Base-by-base conservation (phyloP, 1,140 invertebrate genomes). In the Pseudomyrmex cubaensis region DNA sequence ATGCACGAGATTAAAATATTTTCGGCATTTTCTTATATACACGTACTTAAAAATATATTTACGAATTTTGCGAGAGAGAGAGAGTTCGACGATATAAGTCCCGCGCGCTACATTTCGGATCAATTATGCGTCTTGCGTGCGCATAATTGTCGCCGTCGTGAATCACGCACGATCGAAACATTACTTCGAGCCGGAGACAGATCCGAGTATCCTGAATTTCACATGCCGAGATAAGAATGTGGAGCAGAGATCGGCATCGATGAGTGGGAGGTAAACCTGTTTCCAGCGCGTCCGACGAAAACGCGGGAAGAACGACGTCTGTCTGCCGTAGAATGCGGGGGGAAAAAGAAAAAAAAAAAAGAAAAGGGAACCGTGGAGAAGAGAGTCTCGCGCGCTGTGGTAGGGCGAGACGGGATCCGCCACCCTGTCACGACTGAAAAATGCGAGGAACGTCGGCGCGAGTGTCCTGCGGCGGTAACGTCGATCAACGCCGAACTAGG, bases 221-320 rank as follows among this genome's bases (percentile, higher is more conserved):
- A 83, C 86, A 74, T 84, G 73, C 56, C 62, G 69, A 67, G 46
- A 70, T 74, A 84, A 86, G 78, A 89, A 85, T 86, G 77, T 85
- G 54, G 87, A 61, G 56, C 82, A 85, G 59, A 72, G 56, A 35
- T 35, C 25, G 62, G 52, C 12, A 13, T 10, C 20, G 56, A 0
- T 10, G 70, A 78, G 86, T 46, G 70, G 80, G 72, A 76, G 35
- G 76, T 72, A 35, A 83, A 83, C 85, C 63, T 61, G 84, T 85
- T 87, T 64, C 56, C 64, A n/a, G 59, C 50, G 50, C 61, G 69
- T 69, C 63, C 46, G 82, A 10, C 57, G 13, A 20, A 35, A 35
- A 20, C 56, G 17, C 35, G 52, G 74, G 61, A 20, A 20, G 5
- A 54, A 15, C 62, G 64, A 78, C 56, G 76, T 50, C 22, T 12